A percentile compares a stretch with the other conserved stretches of the same genome.
Evolutionary conservation across 2,113 vertebrate genomes (phyloP).

Genomic region (Bufo bufo): DNA sequence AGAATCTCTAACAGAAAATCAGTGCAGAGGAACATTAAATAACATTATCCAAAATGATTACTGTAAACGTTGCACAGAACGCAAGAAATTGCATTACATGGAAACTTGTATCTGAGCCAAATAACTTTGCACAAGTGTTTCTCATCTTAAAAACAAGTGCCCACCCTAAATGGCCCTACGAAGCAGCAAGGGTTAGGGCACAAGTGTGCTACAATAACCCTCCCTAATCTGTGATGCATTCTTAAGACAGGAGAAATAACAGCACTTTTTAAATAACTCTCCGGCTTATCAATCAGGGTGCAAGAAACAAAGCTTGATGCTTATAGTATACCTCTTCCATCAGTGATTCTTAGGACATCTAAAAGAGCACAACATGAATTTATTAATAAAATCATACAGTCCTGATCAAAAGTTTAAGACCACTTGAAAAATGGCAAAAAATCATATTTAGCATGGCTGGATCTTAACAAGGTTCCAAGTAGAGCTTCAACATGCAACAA

Average conservation of each 20-base stretch:
- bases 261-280: background rate
- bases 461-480: too few relatives aligned
- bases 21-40: background rate
- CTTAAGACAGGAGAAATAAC: background rate
- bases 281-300: too few relatives aligned
- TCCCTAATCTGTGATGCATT: background rate
- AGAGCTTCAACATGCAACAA: too few relatives aligned
- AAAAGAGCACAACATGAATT: too few relatives aligned
- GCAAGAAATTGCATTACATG: background rate
- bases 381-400: too few relatives aligned
- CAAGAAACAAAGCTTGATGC: too few relatives aligned
- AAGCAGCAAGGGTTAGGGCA: background rate
- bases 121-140: background rate
- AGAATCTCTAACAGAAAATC: slow-evolving; percentile 7
- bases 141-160: background rate
- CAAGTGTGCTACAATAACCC: background rate
- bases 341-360: too few relatives aligned
- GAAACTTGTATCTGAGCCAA: background rate
- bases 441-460: too few relatives aligned
- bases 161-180: background rate
- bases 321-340: too few relatives aligned
- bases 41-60: background rate
- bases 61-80: background rate
- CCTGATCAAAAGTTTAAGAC: too few relatives aligned
- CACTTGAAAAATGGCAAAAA: too few relatives aligned